Evolutionary conservation across 2,888 invertebrate genomes (phyloP).

Genomic region (Hofmannophila pseudospretella): DNA sequence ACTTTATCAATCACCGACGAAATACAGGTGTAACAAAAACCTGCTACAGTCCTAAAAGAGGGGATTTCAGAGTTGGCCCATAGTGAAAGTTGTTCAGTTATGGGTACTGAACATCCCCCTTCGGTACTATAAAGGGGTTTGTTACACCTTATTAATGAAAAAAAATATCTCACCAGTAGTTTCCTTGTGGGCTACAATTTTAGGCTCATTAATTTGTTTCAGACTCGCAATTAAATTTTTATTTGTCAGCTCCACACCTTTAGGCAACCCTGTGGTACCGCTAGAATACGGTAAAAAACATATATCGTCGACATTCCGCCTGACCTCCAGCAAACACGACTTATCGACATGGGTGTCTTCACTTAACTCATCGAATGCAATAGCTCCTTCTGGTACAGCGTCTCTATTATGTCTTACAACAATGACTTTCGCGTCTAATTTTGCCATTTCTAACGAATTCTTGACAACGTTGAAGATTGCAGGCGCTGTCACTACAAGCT

Average conservation of each 20-base stretch:
- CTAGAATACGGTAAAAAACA: slow-evolving; percentile 89
- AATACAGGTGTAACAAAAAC: no score
- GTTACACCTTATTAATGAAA: no score
- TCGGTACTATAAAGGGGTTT: no score
- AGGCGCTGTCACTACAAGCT: slow-evolving; percentile 79
- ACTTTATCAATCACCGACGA: no score
- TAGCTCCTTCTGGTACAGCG: slow-evolving; percentile 55
- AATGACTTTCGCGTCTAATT: slow-evolving; percentile 75
- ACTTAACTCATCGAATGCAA: slow-evolving; percentile 80
- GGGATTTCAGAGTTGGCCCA: no score
- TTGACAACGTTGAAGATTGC: slow-evolving; percentile 64
- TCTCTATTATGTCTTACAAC: slow-evolving; percentile 59
- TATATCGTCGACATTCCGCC: slow-evolving; percentile 74
- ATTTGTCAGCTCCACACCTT: slow-evolving; percentile 85
- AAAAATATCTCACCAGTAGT: slow-evolving; percentile 65
- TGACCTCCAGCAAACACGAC: slow-evolving; percentile 65
- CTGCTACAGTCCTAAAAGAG: no score
- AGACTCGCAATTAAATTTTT: slow-evolving; percentile 75
- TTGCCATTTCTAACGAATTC: slow-evolving; percentile 67
- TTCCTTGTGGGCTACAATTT: slow-evolving; percentile 40
- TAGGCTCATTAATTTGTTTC: slow-evolving; percentile 51
- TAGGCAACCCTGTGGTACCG: slow-evolving; percentile 90
- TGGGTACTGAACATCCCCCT: no score
- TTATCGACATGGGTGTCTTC: slow-evolving; percentile 76
- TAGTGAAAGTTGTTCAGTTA: no score